Percentiles rank a stretch among this genome's conserved stretches.
Evolutionary conservation across 2,797 vertebrate genomes (phyloP).

Genomic region (Gambusia yucatana): DNA sequence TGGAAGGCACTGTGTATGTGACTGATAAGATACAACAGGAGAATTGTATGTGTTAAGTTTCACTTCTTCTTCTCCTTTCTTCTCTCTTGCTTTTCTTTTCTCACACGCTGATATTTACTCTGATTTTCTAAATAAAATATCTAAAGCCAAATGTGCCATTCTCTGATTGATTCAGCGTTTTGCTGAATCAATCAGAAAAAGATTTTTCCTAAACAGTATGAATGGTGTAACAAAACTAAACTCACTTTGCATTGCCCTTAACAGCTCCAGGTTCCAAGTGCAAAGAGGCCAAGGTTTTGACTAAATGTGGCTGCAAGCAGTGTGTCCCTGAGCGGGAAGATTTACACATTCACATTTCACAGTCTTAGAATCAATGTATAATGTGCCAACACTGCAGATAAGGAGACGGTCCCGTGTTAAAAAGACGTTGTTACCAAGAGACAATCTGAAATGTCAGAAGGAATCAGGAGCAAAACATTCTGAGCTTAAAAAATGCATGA

Average conservation of each 20-base stretch:
- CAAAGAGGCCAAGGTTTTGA: constrained; percentile 29
- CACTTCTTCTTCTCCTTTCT: too few species aligned
- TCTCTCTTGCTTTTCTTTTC: too few species aligned
- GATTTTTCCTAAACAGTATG: too few species aligned
- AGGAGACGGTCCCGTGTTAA: constrained; percentile 12
- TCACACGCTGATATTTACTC: too few species aligned
- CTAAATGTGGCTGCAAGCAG: constrained; percentile 17
- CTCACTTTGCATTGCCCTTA: neutral
- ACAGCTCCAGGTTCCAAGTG: constrained; percentile 21
- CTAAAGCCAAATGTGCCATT: too few species aligned
- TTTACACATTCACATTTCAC: constrained; percentile 43
- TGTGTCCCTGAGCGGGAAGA: constrained; percentile 12
- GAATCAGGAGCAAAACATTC: neutral
- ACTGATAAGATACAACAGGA: too few species aligned
- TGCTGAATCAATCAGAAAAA: too few species aligned
- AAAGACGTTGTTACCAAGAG: constrained; percentile 22
- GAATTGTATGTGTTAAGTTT: too few species aligned
- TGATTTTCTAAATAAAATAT: too few species aligned
- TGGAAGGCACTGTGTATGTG: too few species aligned
- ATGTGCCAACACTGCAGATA: constrained; percentile 29
- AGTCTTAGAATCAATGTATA: constrained; percentile 27
- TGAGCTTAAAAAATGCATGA: neutral
- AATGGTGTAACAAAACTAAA: neutral
- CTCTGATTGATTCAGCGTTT: too few species aligned
- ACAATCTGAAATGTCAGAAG: constrained; percentile 15